These are phyloP conservation scores for Pagetopsis macropterus DNA, from an alignment of 2,797 vertebrate species.

Conservation along the genomic window DNA sequence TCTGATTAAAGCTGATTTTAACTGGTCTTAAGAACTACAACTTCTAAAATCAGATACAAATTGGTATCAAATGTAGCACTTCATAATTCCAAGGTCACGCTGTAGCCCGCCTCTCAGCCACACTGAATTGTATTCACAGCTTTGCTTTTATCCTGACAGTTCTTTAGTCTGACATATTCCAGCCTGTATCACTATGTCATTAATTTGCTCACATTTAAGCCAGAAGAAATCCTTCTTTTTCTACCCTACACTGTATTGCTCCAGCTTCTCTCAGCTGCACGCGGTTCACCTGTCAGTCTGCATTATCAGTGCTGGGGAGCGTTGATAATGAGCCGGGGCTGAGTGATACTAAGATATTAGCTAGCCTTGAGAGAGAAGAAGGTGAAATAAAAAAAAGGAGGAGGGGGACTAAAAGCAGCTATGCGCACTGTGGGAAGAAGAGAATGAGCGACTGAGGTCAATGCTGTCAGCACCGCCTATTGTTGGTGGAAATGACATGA, in stretches of 20 bases:
- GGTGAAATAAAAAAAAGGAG: constrained; percentile 11
- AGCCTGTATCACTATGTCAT: constrained; percentile 64
- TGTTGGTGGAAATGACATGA: constrained; percentile 63
- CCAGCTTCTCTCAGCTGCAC: constrained; percentile 47
- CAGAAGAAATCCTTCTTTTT: constrained; percentile 51
- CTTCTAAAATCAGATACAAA: constrained; percentile 8
- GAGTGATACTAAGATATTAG: constrained; percentile 69
- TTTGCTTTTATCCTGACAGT: constrained; percentile 56
- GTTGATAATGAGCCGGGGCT: constrained; percentile 55
- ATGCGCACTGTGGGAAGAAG: constrained; percentile 25
- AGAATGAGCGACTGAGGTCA: constrained; percentile 51
- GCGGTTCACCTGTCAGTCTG: constrained; percentile 68
- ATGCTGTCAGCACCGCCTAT: constrained; percentile 15
- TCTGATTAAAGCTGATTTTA: background rate
- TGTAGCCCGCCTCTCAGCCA: constrained; percentile 37
- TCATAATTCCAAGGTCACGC: constrained; percentile 47
- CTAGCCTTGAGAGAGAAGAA: constrained; percentile 36
- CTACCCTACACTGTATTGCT: constrained; percentile 32
- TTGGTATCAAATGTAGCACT: constrained; percentile 32
- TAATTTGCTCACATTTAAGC: constrained; percentile 69
- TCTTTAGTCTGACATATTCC: constrained; percentile 59
- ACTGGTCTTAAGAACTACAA: background rate
- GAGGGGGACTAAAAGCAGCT: constrained; percentile 29
- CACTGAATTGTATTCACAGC: constrained; percentile 34
- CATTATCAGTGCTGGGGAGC: constrained; percentile 62